Base-by-base conservation (phyloP, 2,888 invertebrate genomes). In the Drosophila infuscata region DNA sequence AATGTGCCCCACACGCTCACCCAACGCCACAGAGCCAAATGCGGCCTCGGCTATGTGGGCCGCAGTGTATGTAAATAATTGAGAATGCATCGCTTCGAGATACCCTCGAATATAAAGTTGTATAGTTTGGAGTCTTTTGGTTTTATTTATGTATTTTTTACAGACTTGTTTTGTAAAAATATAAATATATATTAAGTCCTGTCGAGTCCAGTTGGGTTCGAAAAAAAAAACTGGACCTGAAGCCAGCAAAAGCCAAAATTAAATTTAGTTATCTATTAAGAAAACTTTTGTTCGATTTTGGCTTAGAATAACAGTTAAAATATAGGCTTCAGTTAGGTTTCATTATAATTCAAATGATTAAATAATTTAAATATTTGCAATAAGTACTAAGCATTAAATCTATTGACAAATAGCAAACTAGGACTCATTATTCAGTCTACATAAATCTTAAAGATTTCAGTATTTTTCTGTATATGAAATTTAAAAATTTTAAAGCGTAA, bases 1-100 rank as follows among this genome's bases (percentile, higher is more conserved):
- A 88, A 75, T 66, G 61, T 64, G 69, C 12, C 38, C 51, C 43
- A 30, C 46, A 43, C 43, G 41, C 61, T 49, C 56, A 43, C 43
- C 4, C 41, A 59, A 32, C 3, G 29, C 15, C 29, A 12, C 11
- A 25, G 20, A n/a, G 17, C 30, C 15, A 29, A 38, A 38, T 36
- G 36, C 3, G 8, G 2, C 9, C 15, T 25, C 25, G 17, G 7
- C 38, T 8, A 7, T 56, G 20, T 36, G 29, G 9, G 25, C 54
- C 35, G 35, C 15, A 35, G 35, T 8, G 29, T 52, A 0, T 17
- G 15, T 15, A 32, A 57, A n/a, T 32, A 30, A 41, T 30, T 15
- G 9, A 5, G 11, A 6, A 20, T 9, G 32, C 7, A 3, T 9
- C n/a, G 36, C 60, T 9, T 20, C 20, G 5, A 57, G 30, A 54